Conservation (phyloP, 2,797 vertebrate genomes). For the Columba guinea region DNA sequence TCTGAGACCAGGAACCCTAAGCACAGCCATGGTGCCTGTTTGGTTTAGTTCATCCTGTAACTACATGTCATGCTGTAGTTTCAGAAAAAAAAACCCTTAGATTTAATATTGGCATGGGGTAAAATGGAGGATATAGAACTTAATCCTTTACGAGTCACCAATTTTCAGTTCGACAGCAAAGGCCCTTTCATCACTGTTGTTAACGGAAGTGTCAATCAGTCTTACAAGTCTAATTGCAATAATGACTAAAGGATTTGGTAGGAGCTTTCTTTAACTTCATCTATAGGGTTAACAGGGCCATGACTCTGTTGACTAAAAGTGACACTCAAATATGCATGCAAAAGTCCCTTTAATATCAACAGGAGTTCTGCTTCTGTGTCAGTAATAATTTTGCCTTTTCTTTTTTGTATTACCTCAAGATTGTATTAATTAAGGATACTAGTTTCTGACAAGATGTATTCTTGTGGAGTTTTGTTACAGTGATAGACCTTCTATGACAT, state of each 20-base stretch:
- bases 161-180: background rate
- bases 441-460: background rate
- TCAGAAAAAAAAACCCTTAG: background rate
- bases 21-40: background rate
- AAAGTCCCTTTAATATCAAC: background rate
- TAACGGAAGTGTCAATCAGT: slow-evolving; percentile 31
- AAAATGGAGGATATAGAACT: background rate
- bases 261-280: background rate
- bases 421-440: background rate
- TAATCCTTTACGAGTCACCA: background rate
- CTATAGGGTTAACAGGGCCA: background rate
- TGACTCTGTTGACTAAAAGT: background rate
- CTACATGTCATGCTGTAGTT: background rate
- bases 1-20: background rate
- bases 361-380: background rate
- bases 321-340: background rate
- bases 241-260: slow-evolving; percentile 3
- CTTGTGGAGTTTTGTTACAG: background rate
- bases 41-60: background rate
- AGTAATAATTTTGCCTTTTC: background rate
- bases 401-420: background rate
- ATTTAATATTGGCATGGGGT: background rate
- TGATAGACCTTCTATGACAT: background rate
- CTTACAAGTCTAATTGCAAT: slow-evolving; percentile 48
- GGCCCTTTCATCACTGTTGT: background rate